Percentiles rank a stretch among this genome's conserved stretches.
Conservation (phyloP, 2,888 invertebrate genomes). For the Epirrhoe alternata region DNA sequence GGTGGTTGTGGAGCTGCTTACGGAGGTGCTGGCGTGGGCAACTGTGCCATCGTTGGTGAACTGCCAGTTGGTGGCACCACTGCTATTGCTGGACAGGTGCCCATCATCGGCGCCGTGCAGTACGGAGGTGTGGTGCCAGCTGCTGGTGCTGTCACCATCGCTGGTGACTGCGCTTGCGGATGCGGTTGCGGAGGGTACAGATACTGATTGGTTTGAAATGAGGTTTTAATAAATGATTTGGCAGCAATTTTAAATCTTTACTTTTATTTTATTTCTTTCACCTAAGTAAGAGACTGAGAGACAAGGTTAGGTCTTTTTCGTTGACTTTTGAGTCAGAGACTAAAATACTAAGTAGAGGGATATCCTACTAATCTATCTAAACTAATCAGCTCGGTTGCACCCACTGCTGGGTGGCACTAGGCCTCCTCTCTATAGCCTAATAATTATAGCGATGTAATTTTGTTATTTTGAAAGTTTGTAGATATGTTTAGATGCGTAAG, state of each 20-base stretch:
- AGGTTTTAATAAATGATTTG: slow-evolving; percentile 4
- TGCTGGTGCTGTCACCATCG: slow-evolving; percentile 44
- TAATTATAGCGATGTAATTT: too few species aligned
- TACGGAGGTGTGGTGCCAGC: slow-evolving; percentile 43
- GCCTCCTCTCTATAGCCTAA: too few species aligned
- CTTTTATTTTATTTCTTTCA: not conserved
- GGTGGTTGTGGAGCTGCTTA: slow-evolving; percentile 10
- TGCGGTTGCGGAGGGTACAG: slow-evolving; percentile 9
- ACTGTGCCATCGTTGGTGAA: slow-evolving; percentile 48
- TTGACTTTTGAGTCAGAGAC: too few species aligned
- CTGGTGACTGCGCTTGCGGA: slow-evolving; percentile 42
- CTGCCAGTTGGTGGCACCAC: slow-evolving; percentile 52
- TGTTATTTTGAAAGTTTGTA: too few species aligned
- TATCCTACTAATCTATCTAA: too few species aligned
- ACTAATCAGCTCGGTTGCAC: too few species aligned
- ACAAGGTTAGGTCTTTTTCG: too few species aligned
- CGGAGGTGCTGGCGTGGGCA: slow-evolving; percentile 46
- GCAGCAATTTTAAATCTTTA: too few species aligned
- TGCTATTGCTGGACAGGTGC: slow-evolving; percentile 44
- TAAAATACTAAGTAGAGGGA: too few species aligned
- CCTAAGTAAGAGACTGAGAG: too few species aligned
- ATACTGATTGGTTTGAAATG: slow-evolving; percentile 6
- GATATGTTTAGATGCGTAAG: too few species aligned
- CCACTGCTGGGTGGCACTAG: too few species aligned
- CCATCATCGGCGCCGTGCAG: slow-evolving; percentile 46